Evolutionary conservation across 2,797 vertebrate species (phyloP).

Genomic region (Semotilus atromaculatus): DNA sequence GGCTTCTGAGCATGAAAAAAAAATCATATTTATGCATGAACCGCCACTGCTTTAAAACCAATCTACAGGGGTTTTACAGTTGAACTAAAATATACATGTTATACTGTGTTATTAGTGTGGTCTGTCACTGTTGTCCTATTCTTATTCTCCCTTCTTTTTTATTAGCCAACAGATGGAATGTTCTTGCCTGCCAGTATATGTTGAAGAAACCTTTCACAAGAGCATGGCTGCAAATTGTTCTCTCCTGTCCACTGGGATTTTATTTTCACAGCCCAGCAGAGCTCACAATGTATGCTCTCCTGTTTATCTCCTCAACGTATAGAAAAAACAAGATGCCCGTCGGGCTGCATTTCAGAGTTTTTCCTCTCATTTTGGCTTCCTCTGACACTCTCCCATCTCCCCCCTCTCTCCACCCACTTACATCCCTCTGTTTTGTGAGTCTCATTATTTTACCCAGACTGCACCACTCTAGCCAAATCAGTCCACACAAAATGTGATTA

Average conservation of each 20-base stretch:
- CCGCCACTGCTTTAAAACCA: background rate
- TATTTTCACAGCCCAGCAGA: slow-evolving; percentile 51
- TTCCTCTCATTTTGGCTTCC: slow-evolving; percentile 22
- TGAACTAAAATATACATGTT: slow-evolving; percentile 18
- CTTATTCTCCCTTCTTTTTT: slow-evolving; percentile 51
- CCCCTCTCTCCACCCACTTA: slow-evolving; percentile 36
- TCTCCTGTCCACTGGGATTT: slow-evolving; percentile 64
- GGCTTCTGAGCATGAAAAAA: background rate
- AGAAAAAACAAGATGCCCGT: slow-evolving; percentile 42
- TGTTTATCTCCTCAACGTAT: slow-evolving; percentile 41
- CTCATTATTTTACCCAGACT: slow-evolving; percentile 41
- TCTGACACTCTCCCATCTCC: slow-evolving; percentile 25
- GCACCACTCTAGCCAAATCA: slow-evolving; percentile 14
- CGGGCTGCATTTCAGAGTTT: slow-evolving; percentile 17
- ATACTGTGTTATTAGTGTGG: background rate
- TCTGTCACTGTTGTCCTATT: slow-evolving; percentile 4
- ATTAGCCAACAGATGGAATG: slow-evolving; percentile 71
- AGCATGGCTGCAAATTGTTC: slow-evolving; percentile 65
- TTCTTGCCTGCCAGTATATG: slow-evolving; percentile 62
- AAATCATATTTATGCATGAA: background rate
- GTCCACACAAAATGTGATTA: slow-evolving; percentile 16
- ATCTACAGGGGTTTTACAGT: slow-evolving; percentile 5
- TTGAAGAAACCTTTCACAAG: slow-evolving; percentile 65
- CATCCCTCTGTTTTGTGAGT: slow-evolving; percentile 19
- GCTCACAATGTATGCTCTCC: slow-evolving; percentile 45